Evolutionary conservation across 2,797 vertebrate species (phyloP).

Genomic region (Enteromius paludinosus): DNA sequence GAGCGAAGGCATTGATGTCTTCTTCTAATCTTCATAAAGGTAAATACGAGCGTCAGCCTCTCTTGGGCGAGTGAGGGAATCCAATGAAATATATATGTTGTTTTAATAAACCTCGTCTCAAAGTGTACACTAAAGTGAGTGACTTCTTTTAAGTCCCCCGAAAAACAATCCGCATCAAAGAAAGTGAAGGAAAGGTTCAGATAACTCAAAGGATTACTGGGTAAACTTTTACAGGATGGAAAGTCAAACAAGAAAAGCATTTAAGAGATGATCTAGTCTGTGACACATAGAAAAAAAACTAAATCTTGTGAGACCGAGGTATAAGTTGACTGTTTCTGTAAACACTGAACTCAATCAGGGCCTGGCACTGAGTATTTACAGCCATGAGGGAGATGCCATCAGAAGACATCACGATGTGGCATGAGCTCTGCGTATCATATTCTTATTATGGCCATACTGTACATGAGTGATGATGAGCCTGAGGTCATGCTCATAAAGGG

Average conservation of each 20-base stretch:
- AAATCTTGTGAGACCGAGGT: not conserved
- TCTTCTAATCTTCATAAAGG: slow-evolving; percentile 59
- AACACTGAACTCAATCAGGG: slow-evolving; percentile 24
- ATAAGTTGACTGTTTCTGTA: slow-evolving; percentile 45
- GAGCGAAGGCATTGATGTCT: slow-evolving; percentile 55
- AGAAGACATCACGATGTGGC: slow-evolving; percentile 19
- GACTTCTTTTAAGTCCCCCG: slow-evolving; percentile 39
- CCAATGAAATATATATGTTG: slow-evolving; percentile 59
- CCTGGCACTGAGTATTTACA: slow-evolving; percentile 28
- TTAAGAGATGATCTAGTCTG: slow-evolving; percentile 41
- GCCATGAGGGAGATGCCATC: slow-evolving; percentile 33
- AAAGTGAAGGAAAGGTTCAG: slow-evolving; percentile 25
- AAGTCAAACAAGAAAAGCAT: slow-evolving; percentile 18
- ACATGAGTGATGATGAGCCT: slow-evolving; percentile 55
- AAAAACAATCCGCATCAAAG: slow-evolving; percentile 46
- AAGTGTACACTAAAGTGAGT: slow-evolving; percentile 37
- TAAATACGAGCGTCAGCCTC: slow-evolving; percentile 55
- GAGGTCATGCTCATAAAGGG: slow-evolving; percentile 55
- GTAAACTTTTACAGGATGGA: slow-evolving; percentile 44
- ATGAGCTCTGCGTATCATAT: slow-evolving; percentile 43
- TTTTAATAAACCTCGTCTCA: slow-evolving; percentile 37
- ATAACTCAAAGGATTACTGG: slow-evolving; percentile 33
- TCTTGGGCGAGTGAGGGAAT: slow-evolving; percentile 48
- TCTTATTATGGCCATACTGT: slow-evolving; percentile 44
- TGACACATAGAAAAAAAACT: slow-evolving; percentile 4